Evolutionary conservation across 2,797 vertebrate genomes (phyloP).

Genomic region (Sebastes baramenuke): DNA sequence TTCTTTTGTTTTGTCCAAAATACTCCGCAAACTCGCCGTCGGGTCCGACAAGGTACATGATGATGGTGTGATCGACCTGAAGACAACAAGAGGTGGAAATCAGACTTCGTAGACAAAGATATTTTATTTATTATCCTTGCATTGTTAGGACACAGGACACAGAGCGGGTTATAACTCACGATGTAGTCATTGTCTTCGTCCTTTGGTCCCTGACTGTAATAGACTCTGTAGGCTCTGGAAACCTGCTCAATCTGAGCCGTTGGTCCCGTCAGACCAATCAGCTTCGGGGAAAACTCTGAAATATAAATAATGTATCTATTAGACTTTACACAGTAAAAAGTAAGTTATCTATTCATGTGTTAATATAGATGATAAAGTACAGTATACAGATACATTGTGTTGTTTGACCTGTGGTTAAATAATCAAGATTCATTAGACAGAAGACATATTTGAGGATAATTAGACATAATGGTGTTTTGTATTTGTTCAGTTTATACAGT

Average conservation of each 20-base stretch:
- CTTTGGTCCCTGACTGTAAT: slow-evolving; percentile 94
- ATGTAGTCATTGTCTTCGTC: slow-evolving; percentile 98
- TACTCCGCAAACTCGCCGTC: slow-evolving; percentile 93
- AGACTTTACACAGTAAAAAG: neutral
- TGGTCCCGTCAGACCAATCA: slow-evolving; percentile 92
- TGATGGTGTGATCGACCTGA: slow-evolving; percentile 99
- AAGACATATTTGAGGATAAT: neutral
- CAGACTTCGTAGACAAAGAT: neutral
- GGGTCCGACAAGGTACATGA: slow-evolving; percentile 96
- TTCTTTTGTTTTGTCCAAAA: slow-evolving; percentile 94
- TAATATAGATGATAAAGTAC: neutral
- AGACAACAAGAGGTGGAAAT: neutral
- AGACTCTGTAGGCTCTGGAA: slow-evolving; percentile 91
- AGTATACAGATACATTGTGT: neutral
- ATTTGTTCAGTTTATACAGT: neutral
- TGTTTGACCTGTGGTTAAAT: neutral
- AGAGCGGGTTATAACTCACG: slow-evolving; percentile 82
- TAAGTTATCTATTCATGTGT: neutral
- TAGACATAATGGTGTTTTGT: neutral
- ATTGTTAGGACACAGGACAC: neutral
- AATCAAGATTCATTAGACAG: neutral
- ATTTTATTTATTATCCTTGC: no score
- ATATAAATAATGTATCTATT: neutral
- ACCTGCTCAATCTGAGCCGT: slow-evolving; percentile 85
- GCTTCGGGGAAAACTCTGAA: slow-evolving; percentile 95